Base-by-base conservation (phyloP, 2,113 vertebrate genomes). In the Toxotes jaculatrix region DNA sequence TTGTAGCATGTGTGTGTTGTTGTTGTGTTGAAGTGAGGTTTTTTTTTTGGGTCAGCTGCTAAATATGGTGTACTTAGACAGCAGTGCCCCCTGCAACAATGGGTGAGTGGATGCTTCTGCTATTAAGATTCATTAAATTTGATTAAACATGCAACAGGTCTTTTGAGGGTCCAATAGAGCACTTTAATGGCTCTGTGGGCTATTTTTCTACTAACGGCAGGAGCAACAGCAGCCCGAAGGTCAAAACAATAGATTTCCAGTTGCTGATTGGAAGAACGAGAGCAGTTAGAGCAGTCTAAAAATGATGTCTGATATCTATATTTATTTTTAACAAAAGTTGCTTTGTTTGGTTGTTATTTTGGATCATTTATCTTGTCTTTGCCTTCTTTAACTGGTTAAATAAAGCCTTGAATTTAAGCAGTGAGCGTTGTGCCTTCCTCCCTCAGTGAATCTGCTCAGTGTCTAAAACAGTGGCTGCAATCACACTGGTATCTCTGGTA, bases 401-500 rank as follows among this genome's bases (percentile, higher is more conserved):
- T 40, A 40, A 40, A 40, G 5, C 0, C 38, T 40, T 38, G 2
- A 38, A 38, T 38, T 40, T 9, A 40, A 40, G 38, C 38, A 40
- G 9, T 40, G 38, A 40, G 38, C 8, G 5, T 40, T 40, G 38
- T 40, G 9, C 38, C 38, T 40, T 12, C 43, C 67, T 56, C 51
- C 53, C 27, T 11, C 23, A 66, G 53, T n/a, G 43, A 19, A 36
- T 17, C 7, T 23, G 53, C 63, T 76, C 49, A 36, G 14, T 11
- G 62, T 57, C 36, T 10, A 32, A 27, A 27, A 14, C 17, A 43
- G 34, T 1, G 0, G 23, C 42, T 55, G 6, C 4, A 31, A 21
- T 70, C 21, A 47, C 11, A n/a, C 14, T 38, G 49, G 10, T 40
- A 71, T 82, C 1, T 69, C 19, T 43, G 55, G 34, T 73, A 65